These are phyloP conservation scores for Ahaetulla prasina DNA, from an alignment of 2,113 vertebrate genomes.

Conservation along the genomic window DNA sequence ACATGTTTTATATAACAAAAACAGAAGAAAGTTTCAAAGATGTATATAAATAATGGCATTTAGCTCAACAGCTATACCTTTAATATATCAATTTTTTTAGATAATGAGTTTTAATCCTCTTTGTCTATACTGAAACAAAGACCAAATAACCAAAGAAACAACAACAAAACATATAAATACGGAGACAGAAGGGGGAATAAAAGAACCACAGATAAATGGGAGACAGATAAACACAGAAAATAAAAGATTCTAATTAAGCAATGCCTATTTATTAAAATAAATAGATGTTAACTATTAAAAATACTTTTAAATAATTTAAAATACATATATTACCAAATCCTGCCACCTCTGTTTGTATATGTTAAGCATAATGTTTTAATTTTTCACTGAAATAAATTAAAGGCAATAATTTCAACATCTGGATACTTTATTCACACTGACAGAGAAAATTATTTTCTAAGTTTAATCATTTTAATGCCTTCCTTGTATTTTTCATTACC, in stretches of 20 bases:
- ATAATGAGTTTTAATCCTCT: neutral
- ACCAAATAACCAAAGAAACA: neutral
- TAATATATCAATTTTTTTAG: neutral
- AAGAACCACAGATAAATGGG: neutral
- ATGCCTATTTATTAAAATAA: neutral
- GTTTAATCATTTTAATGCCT: constrained; percentile 59
- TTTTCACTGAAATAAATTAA: constrained; percentile 50
- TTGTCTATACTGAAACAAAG: neutral
- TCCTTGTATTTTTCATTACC: constrained; percentile 57
- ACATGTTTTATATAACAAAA: neutral
- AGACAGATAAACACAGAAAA: neutral
- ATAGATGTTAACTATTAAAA: neutral
- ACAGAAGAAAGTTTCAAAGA: neutral
- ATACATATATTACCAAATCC: neutral
- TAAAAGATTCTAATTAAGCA: neutral
- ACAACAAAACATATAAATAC: neutral
- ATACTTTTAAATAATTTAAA: neutral
- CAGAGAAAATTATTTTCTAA: constrained; percentile 54
- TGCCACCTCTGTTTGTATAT: neutral
- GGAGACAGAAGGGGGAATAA: fast-evolving
- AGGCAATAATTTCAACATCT: constrained; percentile 49
- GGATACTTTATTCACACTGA: constrained; percentile 61
- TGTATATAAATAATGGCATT: neutral
- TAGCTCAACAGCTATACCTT: neutral
- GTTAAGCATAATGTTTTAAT: constrained; percentile 29